A percentile compares a stretch with the other conserved stretches of the same genome.
phyloP scores from a whole-genome alignment of 1,140 invertebrate species.

The Formica exsecta region DNA sequence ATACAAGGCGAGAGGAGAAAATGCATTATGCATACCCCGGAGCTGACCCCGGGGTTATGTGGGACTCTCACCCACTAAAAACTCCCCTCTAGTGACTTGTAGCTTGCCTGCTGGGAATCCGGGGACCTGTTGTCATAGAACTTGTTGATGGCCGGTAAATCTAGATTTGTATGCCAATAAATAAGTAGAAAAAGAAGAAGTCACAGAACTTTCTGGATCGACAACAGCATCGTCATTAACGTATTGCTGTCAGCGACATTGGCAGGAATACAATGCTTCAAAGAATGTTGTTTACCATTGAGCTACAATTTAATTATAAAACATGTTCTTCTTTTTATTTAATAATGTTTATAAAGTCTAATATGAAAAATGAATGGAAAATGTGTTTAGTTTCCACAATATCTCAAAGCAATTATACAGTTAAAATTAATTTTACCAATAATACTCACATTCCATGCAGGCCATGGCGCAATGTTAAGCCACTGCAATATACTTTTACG shows the following conservation, averaged over 20 bases:
- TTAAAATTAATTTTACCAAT: background rate
- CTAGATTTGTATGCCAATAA: no score
- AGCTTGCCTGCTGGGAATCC: no score
- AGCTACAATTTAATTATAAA: constrained; percentile 74
- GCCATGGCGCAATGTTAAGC: constrained; percentile 76
- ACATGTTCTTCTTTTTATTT: constrained; percentile 44
- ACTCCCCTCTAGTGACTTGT: no score
- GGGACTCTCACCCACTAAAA: no score
- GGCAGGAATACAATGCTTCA: constrained; percentile 76
- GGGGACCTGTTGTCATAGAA: no score
- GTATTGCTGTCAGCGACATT: constrained; percentile 88
- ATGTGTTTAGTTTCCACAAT: background rate
- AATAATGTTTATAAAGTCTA: background rate
- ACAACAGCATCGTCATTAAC: constrained; percentile 89
- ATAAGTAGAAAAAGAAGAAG: no score
- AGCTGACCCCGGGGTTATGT: no score
- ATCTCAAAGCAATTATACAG: background rate
- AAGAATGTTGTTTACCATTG: constrained; percentile 73
- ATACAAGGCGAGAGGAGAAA: no score
- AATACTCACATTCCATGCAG: constrained; percentile 81
- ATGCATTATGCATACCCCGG: no score
- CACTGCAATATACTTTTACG: constrained; percentile 71
- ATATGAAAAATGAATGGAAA: background rate
- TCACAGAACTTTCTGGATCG: no score
- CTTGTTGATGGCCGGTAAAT: no score